These are phyloP conservation scores for Phodopus roborovskii DNA, from an alignment of 2,113 vertebrate genomes.

Conservation along the genomic window DNA sequence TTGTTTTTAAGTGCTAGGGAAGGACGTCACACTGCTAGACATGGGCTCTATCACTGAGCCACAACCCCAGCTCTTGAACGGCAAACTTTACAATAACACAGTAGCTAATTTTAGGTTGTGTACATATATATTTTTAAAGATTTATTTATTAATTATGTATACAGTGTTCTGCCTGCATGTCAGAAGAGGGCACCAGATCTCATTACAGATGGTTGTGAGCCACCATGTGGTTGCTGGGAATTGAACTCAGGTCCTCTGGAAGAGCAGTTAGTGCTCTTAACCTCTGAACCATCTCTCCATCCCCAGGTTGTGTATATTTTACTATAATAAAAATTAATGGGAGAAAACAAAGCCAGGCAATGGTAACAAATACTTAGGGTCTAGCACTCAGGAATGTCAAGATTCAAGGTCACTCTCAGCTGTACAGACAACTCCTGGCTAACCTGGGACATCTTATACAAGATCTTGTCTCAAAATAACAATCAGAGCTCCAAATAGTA, in stretches of 20 bases:
- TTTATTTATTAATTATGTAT: too few relatives aligned
- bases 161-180: too few relatives aligned
- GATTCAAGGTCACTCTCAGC: background rate
- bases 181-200: too few relatives aligned
- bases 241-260: too few relatives aligned
- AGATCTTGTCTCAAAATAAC: background rate
- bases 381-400: background rate
- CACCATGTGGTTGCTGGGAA: too few relatives aligned
- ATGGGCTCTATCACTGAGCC: background rate
- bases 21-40: background rate
- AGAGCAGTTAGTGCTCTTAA: too few relatives aligned
- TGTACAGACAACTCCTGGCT: background rate
- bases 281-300: too few relatives aligned
- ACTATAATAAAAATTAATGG: background rate
- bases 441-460: background rate
- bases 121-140: too few relatives aligned
- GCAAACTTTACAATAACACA: background rate
- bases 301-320: background rate
- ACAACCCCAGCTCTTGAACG: background rate
- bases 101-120: too few relatives aligned
- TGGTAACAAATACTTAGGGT: background rate
- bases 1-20: background rate
- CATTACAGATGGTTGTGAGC: too few relatives aligned
- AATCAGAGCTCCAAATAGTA: background rate
- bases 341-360: background rate